phyloP scores from a whole-genome alignment of 1,140 invertebrate species.

The Drosophila triauraria region DNA sequence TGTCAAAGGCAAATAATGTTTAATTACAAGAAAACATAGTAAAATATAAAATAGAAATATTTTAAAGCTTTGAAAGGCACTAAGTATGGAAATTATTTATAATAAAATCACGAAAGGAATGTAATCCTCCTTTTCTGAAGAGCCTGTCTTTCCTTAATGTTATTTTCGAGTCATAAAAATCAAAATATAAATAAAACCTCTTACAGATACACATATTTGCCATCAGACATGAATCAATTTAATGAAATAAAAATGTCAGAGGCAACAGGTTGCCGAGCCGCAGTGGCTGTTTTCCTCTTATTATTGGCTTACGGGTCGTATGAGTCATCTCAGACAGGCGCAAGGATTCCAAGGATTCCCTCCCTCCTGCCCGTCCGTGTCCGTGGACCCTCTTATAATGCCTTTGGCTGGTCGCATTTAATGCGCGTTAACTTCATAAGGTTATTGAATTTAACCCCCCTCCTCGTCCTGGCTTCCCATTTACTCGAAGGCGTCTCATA shows the following conservation, averaged over 20 bases:
- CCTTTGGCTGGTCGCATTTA: constrained; percentile 52
- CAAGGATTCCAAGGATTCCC: constrained; percentile 2
- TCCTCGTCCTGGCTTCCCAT: constrained; percentile 9
- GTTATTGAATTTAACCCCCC: constrained; percentile 67
- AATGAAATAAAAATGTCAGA: constrained; percentile 28
- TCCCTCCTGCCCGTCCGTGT: too few species aligned
- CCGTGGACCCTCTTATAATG: constrained; percentile 11
- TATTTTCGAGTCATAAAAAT: background rate
- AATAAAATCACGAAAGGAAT: too few species aligned
- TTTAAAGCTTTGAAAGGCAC: too few species aligned
- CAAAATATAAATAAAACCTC: background rate
- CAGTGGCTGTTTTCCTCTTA: constrained; percentile 7
- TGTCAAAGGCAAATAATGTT: too few species aligned
- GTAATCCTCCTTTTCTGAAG: too few species aligned
- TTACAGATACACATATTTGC: constrained; percentile 1
- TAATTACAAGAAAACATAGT: too few species aligned
- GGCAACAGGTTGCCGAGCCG: constrained; percentile 58
- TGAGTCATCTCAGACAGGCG: constrained; percentile 29
- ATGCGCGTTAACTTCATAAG: constrained; percentile 75
- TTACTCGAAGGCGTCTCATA: constrained; percentile 42
- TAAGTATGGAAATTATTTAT: too few species aligned
- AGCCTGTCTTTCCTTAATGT: too few species aligned
- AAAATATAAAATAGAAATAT: too few species aligned
- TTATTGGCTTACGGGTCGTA: constrained; percentile 33
- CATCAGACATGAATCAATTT: constrained; percentile 24